A percentile compares a stretch with the other conserved stretches of the same genome.
Evolutionary conservation across 2,797 vertebrate genomes (phyloP).

Genomic region (Sus cebifrons): DNA sequence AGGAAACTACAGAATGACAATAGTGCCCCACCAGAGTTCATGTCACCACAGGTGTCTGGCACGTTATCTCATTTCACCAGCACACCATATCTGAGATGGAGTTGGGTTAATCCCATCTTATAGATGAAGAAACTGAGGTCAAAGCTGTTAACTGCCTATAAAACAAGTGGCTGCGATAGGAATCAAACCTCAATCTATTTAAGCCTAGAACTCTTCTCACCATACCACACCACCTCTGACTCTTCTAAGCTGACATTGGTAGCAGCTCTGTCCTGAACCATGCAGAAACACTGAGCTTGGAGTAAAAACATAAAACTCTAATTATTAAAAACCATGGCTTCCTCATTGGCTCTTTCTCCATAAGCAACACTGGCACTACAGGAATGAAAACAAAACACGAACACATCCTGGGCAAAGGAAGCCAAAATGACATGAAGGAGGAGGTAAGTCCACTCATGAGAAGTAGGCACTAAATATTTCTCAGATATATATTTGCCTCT

Average conservation of each 20-base stretch:
- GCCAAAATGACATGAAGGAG: not conserved
- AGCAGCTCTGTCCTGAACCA: not conserved
- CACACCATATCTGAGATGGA: not conserved
- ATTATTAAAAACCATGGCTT: conserved; percentile 33
- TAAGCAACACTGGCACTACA: not conserved
- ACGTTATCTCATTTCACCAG: not conserved
- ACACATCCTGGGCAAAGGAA: not conserved
- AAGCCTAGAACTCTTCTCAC: not conserved
- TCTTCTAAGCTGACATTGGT: not conserved
- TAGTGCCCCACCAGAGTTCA: not conserved
- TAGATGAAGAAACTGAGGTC: conserved; percentile 50
- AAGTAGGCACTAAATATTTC: not conserved
- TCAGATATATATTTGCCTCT: not conserved
- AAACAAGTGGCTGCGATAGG: not conserved
- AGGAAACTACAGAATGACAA: not conserved
- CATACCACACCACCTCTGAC: not conserved
- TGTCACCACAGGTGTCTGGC: not conserved
- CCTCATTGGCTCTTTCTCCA: not conserved
- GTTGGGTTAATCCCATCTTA: conserved; percentile 54
- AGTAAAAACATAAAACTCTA: not conserved
- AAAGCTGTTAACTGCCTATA: not conserved
- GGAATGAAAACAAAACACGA: not conserved
- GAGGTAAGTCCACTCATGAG: not conserved
- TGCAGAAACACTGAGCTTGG: not conserved
- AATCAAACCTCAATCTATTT: not conserved